These are phyloP conservation scores for Zaprionus capensis DNA, from an alignment of 1,140 invertebrate genomes.

Conservation along the genomic window DNA sequence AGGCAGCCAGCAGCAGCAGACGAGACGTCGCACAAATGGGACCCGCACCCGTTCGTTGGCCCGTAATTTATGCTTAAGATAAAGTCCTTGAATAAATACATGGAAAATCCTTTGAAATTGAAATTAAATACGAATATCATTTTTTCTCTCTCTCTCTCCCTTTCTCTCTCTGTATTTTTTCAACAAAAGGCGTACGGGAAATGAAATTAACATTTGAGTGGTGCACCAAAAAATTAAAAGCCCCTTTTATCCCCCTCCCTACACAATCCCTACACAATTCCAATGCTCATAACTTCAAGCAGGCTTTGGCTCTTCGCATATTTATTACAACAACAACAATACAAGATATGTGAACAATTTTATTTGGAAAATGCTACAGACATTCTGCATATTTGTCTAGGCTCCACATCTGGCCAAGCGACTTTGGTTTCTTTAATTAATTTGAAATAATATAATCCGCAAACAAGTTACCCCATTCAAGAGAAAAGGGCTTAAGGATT, in stretches of 20 bases:
- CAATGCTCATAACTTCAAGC: constrained; percentile 22
- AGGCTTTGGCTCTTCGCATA: constrained; percentile 32
- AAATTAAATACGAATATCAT: constrained; percentile 84
- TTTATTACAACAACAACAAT: constrained; percentile 66
- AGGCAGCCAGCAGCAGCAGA: constrained; percentile 9
- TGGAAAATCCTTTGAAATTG: constrained; percentile 84
- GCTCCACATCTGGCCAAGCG: background rate
- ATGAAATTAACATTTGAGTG: constrained; percentile 83
- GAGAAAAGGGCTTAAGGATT: constrained; percentile 10
- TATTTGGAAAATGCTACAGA: constrained; percentile 50
- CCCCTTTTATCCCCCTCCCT: constrained; percentile 16
- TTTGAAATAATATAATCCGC: constrained; percentile 4
- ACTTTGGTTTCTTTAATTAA: background rate
- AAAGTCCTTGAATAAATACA: constrained; percentile 84
- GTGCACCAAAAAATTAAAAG: constrained; percentile 74
- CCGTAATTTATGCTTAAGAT: constrained; percentile 84
- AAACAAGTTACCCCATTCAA: background rate
- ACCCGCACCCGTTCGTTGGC: constrained; percentile 77
- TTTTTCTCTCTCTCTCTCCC: constrained; percentile 50
- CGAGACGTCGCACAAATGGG: constrained; percentile 53
- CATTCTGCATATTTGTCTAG: constrained; percentile 36
- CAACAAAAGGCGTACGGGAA: constrained; percentile 74
- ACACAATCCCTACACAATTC: constrained; percentile 7
- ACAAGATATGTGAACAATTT: constrained; percentile 59
- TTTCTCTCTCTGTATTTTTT: constrained; percentile 31